Evolutionary conservation across 2,888 invertebrate genomes (phyloP).

Genomic region (Bugula neritina): DNA sequence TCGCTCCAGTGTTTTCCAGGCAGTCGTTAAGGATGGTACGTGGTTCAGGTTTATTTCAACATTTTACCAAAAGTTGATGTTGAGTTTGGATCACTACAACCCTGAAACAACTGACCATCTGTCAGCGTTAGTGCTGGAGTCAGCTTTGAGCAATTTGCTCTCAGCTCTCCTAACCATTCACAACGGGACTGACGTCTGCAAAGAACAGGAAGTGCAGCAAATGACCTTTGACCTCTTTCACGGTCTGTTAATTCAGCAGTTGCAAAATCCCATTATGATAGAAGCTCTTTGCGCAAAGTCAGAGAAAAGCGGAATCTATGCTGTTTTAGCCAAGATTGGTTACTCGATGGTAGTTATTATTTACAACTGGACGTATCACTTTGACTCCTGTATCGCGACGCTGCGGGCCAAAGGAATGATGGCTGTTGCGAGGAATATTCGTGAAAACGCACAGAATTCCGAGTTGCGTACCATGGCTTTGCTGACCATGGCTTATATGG

Average conservation of each 20-base stretch:
- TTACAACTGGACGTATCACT: neutral
- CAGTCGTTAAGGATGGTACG: neutral
- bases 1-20: neutral
- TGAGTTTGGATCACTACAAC: neutral
- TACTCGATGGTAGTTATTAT: neutral
- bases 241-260: neutral
- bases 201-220: neutral
- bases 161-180: neutral
- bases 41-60: neutral
- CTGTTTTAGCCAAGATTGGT: neutral
- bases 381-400: neutral
- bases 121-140: neutral
- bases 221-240: neutral
- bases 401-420: neutral
- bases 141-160: neutral
- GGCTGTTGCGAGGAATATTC: neutral
- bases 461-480: neutral
- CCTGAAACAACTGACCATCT: neutral
- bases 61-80: neutral
- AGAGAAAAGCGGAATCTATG: neutral
- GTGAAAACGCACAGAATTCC: neutral
- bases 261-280: neutral
- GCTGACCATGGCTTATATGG: neutral
- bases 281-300: neutral
- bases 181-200: slow-evolving; percentile 20